A percentile compares a stretch with the other conserved stretches of the same genome.
phyloP scores from a whole-genome alignment of 2,888 invertebrate genomes.

The Leptopilina myrica region DNA sequence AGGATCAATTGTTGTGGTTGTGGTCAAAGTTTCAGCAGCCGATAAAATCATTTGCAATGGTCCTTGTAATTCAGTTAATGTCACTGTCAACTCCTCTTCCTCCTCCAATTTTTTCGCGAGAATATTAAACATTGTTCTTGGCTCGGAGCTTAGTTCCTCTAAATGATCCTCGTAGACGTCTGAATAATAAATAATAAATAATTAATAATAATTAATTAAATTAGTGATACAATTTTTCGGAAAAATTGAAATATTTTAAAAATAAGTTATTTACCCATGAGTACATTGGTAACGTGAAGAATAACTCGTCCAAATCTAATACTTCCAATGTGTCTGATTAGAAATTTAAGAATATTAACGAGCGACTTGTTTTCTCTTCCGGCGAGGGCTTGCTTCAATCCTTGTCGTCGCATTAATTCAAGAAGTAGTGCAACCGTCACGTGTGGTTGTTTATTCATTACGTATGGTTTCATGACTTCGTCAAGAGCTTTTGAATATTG shows the following conservation, averaged over 20 bases:
- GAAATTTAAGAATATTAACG: slow-evolving; percentile 84
- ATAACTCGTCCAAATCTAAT: slow-evolving; percentile 86
- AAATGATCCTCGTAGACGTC: slow-evolving; percentile 84
- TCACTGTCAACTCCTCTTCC: slow-evolving; percentile 83
- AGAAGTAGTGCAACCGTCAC: slow-evolving; percentile 88
- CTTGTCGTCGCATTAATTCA: slow-evolving; percentile 91
- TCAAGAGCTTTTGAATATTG: slow-evolving; percentile 90
- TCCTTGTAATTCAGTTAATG: slow-evolving; percentile 84
- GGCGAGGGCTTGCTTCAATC: slow-evolving; percentile 85
- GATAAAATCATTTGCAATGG: slow-evolving; percentile 83
- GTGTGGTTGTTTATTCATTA: slow-evolving; percentile 84
- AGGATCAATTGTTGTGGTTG: slow-evolving; percentile 58
- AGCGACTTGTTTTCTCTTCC: slow-evolving; percentile 84
- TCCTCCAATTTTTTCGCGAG: slow-evolving; percentile 81
- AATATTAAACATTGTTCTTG: slow-evolving; percentile 81
- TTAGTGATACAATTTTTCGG: not conserved
- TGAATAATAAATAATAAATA: slow-evolving; percentile 53
- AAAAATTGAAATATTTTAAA: slow-evolving; percentile 44
- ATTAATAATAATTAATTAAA: not conserved
- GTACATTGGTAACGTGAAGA: slow-evolving; percentile 84
- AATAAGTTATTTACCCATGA: slow-evolving; percentile 79
- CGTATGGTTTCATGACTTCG: slow-evolving; percentile 81
- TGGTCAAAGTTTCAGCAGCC: slow-evolving; percentile 75
- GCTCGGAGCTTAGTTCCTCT: slow-evolving; percentile 81
- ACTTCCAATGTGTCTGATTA: slow-evolving; percentile 86